Conservation (phyloP, 2,797 vertebrate genomes). For the Ispidina lecontei region DNA sequence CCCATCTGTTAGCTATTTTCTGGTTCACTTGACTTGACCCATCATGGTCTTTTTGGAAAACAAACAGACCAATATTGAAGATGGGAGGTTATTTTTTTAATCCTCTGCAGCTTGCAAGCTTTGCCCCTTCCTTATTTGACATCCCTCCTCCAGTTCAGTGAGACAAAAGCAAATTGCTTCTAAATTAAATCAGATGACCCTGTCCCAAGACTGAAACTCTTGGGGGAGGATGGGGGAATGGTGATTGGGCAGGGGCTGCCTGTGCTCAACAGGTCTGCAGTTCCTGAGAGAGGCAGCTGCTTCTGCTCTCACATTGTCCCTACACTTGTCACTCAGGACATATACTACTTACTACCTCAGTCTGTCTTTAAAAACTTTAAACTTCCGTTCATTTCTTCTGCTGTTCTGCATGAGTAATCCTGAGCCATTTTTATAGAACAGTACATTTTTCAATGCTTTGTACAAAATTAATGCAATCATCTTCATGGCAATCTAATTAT, state of each 20-base stretch:
- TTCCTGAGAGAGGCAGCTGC: background rate
- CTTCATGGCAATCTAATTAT: background rate
- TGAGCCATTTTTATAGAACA: conserved; percentile 1
- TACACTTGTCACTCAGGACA: background rate
- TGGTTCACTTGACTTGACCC: conserved; percentile 4
- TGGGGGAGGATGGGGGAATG: background rate
- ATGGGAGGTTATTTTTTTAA: background rate
- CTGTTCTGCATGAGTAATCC: conserved; percentile 6
- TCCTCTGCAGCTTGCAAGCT: background rate
- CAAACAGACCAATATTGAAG: background rate
- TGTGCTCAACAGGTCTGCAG: background rate
- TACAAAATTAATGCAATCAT: conserved; percentile 1
- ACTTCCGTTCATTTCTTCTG: background rate
- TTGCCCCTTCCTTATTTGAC: background rate
- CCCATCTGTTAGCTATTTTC: conserved; percentile 8
- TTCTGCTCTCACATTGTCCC: background rate
- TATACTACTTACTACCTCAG: background rate
- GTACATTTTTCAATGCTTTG: conserved; percentile 29
- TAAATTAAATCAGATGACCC: background rate
- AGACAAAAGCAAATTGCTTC: background rate
- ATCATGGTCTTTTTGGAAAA: background rate
- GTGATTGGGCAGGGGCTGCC: background rate
- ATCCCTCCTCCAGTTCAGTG: background rate
- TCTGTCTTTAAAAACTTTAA: background rate
- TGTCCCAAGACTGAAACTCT: background rate